A percentile compares a stretch with the other conserved stretches of the same genome.
Evolutionary conservation across 2,797 vertebrate species (phyloP).

Genomic region (Xenopus petersii): DNA sequence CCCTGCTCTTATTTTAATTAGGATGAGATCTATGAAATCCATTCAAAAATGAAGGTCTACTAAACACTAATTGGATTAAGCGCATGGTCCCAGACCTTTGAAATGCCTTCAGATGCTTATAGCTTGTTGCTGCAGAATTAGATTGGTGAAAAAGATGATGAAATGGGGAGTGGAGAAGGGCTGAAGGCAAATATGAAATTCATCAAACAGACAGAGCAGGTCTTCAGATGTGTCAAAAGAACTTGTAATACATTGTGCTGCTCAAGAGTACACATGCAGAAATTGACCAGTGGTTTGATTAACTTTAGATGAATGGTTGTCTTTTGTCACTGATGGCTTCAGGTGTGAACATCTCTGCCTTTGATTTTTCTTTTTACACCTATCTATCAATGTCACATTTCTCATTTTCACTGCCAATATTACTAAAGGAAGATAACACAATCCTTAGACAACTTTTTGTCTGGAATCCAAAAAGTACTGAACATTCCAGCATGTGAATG

Average conservation of each 20-base stretch:
- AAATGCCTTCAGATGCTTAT: slow-evolving; percentile 37
- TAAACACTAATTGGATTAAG: slow-evolving; percentile 49
- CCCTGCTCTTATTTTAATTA: slow-evolving; percentile 57
- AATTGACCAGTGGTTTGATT: slow-evolving; percentile 46
- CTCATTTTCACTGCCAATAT: slow-evolving; percentile 28
- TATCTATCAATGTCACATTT: slow-evolving; percentile 40
- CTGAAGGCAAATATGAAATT: slow-evolving; percentile 56
- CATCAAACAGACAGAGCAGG: slow-evolving; percentile 55
- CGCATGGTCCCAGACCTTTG: slow-evolving; percentile 39
- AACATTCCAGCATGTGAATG: too few species aligned
- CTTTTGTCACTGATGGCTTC: slow-evolving; percentile 30
- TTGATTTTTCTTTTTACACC: slow-evolving; percentile 23
- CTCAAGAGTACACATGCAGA: slow-evolving; percentile 34
- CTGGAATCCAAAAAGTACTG: too few species aligned
- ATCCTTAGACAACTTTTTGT: background rate
- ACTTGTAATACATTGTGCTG: slow-evolving; percentile 46
- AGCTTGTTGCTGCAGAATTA: slow-evolving; percentile 51
- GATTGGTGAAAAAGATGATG: slow-evolving; percentile 52
- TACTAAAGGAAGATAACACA: slow-evolving; percentile 19
- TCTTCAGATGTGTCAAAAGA: slow-evolving; percentile 43
- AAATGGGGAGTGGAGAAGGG: slow-evolving; percentile 51
- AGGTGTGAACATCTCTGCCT: slow-evolving; percentile 25
- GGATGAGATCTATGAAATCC: slow-evolving; percentile 49
- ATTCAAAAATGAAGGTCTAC: slow-evolving; percentile 49
- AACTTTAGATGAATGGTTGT: slow-evolving; percentile 46